Base-by-base conservation (phyloP, 1,140 invertebrate genomes). In the Spodoptera frugiperda region DNA sequence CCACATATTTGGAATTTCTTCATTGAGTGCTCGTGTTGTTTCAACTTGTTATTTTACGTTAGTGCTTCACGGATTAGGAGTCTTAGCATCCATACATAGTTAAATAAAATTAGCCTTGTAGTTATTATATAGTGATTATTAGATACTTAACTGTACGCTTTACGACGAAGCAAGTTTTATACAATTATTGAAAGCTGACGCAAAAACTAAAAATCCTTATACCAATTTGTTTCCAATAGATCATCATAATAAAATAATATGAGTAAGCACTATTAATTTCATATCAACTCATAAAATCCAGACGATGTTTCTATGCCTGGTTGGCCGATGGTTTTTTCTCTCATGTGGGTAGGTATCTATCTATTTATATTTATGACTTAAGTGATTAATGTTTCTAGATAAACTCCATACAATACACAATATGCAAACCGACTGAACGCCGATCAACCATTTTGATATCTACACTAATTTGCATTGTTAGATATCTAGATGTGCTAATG, bases 401-500 rank as follows among this genome's bases (percentile, higher is more conserved):
- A 73, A 61, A 73, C 55, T 57, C 55, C n/a, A 73, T 61, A 73
- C 71, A 73, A 73, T 73, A 73, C 71, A 73, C 54, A 73, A 73
- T 73, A 73, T 59, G 71, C 71, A 73, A 73, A 61, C 54, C 55
- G 71, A 61, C 55, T 73, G 71, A 73, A 73, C 54, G 71, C 71
- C 55, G 71, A 73, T 73, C 71, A 73, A 61, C 39, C 55, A 46
- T 48, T 73, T 59, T 73, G 71, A 73, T 73, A 73, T 73, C 71
- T 61, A 53, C 51, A 49, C 71, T 73, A 73, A 73, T 73, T 73
- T 73, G 71, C 71, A 73, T 73, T 73, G 71, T 73, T 73, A 59
- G 71, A 73, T 73, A 73, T 73, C 71, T 59, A 59, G 71, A 75
- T 63, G 57, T 75, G 33, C 59, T 63, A 67, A 76, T 65, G 51